Base-by-base conservation (phyloP, 2,888 invertebrate genomes). In the Sesamia inferens region DNA sequence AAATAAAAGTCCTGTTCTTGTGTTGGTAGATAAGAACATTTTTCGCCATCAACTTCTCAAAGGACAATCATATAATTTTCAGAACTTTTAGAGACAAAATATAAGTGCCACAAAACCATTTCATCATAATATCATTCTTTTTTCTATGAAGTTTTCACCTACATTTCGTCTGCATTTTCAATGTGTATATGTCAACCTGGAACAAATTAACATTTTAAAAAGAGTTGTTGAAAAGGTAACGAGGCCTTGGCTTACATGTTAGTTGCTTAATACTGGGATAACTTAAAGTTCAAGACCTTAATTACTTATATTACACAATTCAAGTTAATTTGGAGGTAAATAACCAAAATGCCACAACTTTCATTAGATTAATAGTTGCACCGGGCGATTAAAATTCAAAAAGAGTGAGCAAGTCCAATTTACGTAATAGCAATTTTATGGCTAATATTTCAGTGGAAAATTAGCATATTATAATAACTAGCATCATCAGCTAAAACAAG, bases 321-420 rank as follows among this genome's bases (percentile, higher is more conserved):
- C 48, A 66, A 59, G 57, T 58, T 61, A 75, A 83, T 78, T 83
- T 68, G 48, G 24, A 67, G 24, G 69, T 76, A 81, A 73, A 75
- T 71, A 55, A 77, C 71, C 71, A 62, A 76, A 81, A 72, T 82
- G 71, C 72, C 72, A 76, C 63, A 81, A 57, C 81, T 85, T 85
- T 79, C 82, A 74, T 74, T 75, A 78, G 74, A 82, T 84, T 77
- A 74, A 77, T 78, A 71, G 81, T 57, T 71, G n/a, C 71, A 67
- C 47, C 68, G 74, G 74, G 65, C 55, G 63, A 80, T 79, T 78
- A 48, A 70, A 65, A 71, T 71, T 54, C 51, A 42, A 68, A 81
- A 70, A 66, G 51, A 67, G 58, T 44, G 44, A 71, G n/a, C 48
- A 55, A 63, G 42, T 71, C 55, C 16, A 69, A 72, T 76, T 74